Percentiles rank a stretch among this genome's conserved stretches.
Conservation (phyloP, 2,113 vertebrate species). For the Sylvicapra grimmia region DNA sequence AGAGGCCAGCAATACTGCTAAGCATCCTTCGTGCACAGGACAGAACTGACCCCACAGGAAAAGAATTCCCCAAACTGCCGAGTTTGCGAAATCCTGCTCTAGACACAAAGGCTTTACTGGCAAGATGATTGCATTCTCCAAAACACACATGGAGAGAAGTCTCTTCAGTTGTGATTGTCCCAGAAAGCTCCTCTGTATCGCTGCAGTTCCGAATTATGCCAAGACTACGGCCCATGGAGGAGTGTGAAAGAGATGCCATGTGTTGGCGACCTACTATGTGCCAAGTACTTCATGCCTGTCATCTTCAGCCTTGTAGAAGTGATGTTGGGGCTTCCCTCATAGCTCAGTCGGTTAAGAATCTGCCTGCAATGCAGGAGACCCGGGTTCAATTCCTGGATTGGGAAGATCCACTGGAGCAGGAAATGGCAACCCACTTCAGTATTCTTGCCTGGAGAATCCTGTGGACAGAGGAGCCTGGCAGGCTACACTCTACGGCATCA, state of each 20-base stretch:
- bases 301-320: neutral
- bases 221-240: no score
- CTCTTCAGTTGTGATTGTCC: neutral
- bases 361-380: neutral
- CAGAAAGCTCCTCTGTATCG: neutral
- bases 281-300: neutral
- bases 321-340: rapidly evolving
- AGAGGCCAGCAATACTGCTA: neutral
- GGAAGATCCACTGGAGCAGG: neutral
- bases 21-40: rapidly evolving
- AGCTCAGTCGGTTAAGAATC: neutral
- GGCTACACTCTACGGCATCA: neutral
- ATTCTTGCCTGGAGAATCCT: neutral
- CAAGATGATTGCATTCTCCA: neutral
- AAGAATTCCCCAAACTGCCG: no score
- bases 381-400: neutral
- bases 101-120: neutral
- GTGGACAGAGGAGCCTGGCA: neutral
- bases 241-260: rapidly evolving
- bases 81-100: neutral
- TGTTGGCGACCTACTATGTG: neutral
- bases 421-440: neutral
- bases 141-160: neutral
- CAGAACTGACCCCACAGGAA: rapidly evolving
- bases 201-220: neutral